These are phyloP conservation scores for Gari tellinella DNA, from an alignment of 2,888 invertebrate genomes.

Conservation along the genomic window DNA sequence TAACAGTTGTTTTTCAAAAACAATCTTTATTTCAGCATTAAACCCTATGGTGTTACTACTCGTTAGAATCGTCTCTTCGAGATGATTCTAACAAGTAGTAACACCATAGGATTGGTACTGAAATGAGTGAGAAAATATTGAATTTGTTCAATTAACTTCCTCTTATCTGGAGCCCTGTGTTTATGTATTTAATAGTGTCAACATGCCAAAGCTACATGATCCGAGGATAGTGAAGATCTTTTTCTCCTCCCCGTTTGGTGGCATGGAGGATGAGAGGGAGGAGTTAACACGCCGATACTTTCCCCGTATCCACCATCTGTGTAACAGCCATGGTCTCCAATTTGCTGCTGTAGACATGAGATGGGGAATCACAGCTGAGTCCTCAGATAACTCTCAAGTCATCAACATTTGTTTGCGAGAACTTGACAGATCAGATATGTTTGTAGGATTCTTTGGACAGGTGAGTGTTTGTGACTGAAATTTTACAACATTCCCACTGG, in stretches of 20 bases:
- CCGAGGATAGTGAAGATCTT: constrained; percentile 76
- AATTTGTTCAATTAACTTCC: too few species aligned
- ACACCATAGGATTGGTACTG: too few species aligned
- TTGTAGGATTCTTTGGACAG: constrained; percentile 83
- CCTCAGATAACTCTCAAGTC: constrained; percentile 77
- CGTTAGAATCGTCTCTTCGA: too few species aligned
- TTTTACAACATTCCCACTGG: too few species aligned
- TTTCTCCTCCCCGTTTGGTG: constrained; percentile 84
- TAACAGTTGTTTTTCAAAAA: too few species aligned
- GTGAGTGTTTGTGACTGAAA: too few species aligned
- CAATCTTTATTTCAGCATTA: too few species aligned
- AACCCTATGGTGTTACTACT: too few species aligned
- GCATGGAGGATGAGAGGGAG: constrained; percentile 83
- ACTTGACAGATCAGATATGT: constrained; percentile 81
- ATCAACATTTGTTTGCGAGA: constrained; percentile 82
- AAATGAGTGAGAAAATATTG: too few species aligned
- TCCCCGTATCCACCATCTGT: constrained; percentile 78
- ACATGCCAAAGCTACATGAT: constrained; percentile 69
- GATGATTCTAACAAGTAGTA: too few species aligned
- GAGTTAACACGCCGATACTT: constrained; percentile 81
- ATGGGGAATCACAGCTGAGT: constrained; percentile 83
- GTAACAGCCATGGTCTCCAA: constrained; percentile 76
- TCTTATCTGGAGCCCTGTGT: too few species aligned
- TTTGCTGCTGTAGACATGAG: constrained; percentile 82
- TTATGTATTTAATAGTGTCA: too few species aligned